Evolutionary conservation across 2,888 invertebrate genomes (phyloP).

Genomic region (Cylindroiulus punctatus): DNA sequence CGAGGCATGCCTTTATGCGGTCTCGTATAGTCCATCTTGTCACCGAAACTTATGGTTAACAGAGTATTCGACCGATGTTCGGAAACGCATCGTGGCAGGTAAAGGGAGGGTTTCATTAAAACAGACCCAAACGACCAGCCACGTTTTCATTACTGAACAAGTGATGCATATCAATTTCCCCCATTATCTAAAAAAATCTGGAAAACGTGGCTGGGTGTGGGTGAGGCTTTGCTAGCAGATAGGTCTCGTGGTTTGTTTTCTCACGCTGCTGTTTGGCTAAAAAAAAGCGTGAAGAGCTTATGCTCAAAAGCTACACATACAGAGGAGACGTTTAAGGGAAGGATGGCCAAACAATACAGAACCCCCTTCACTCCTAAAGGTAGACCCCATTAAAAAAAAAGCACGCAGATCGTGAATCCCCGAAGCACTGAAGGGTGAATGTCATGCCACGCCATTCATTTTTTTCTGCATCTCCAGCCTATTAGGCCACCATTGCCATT

Average conservation of each 20-base stretch:
- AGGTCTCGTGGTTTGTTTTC: background rate
- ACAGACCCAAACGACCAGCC: no score
- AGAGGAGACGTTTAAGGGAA: background rate
- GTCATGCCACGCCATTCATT: background rate
- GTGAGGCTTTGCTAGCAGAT: background rate
- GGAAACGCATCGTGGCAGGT: no score
- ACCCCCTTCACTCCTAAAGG: background rate
- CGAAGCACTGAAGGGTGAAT: background rate
- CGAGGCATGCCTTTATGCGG: no score
- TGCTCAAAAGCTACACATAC: background rate
- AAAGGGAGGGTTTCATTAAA: no score
- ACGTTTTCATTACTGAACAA: background rate
- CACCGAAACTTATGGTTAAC: no score
- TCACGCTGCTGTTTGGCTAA: background rate
- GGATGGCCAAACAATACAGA: background rate
- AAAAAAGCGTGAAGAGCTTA: background rate
- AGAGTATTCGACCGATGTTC: no score
- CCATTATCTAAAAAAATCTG: background rate
- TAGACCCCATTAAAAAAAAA: background rate
- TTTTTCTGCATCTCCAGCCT: background rate
- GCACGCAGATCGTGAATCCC: background rate
- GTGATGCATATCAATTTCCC: background rate
- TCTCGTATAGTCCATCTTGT: no score
- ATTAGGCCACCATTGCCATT: background rate
- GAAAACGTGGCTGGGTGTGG: background rate